phyloP scores from a whole-genome alignment of 2,888 invertebrate species.

The Eugnorisma glareosa region DNA sequence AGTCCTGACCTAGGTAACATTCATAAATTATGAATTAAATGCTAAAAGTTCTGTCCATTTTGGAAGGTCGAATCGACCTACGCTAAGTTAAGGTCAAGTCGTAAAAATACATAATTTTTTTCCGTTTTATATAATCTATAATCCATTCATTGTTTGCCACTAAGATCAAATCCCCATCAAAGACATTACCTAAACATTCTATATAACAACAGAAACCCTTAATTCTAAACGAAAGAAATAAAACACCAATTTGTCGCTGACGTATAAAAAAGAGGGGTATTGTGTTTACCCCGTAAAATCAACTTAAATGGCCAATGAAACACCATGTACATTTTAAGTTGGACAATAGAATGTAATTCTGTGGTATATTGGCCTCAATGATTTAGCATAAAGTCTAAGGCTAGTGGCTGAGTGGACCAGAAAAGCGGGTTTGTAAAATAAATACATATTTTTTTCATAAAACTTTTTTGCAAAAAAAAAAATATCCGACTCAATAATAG shows the following conservation, averaged over 20 bases:
- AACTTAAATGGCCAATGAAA: conserved; percentile 73
- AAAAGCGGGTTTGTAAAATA: conserved; percentile 58
- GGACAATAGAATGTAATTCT: conserved; percentile 85
- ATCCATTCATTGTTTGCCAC: background rate
- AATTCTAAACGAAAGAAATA: conserved; percentile 35
- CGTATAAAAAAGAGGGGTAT: conserved; percentile 48
- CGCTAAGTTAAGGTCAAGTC: background rate
- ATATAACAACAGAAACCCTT: background rate
- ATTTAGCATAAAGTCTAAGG: conserved; percentile 83
- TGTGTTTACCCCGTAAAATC: conserved; percentile 52
- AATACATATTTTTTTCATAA: background rate
- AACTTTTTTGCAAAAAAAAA: no score
- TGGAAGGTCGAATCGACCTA: background rate
- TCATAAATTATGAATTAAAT: background rate
- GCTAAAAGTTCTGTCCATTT: background rate
- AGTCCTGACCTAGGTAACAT: background rate
- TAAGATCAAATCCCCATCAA: background rate
- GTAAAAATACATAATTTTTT: background rate
- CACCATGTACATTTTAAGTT: conserved; percentile 82
- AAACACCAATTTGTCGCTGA: conserved; percentile 45
- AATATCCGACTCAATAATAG: background rate
- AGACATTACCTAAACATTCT: background rate
- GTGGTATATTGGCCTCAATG: conserved; percentile 82
- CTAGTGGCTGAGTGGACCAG: conserved; percentile 39
- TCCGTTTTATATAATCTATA: background rate